Base-by-base conservation (phyloP, 2,888 invertebrate genomes). In the Hemithea aestivaria region DNA sequence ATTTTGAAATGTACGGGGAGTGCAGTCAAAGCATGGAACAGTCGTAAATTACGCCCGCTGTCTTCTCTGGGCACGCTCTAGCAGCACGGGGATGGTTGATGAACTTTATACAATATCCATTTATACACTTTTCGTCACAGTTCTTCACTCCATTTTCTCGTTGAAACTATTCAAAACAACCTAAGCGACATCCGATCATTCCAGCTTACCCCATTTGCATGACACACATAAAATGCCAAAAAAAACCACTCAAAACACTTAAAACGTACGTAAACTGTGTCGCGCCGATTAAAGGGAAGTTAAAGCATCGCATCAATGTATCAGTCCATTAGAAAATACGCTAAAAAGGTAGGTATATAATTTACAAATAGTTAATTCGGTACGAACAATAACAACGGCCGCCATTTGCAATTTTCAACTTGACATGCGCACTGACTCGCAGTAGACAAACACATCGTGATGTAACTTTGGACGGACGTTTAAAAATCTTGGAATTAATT, bases 371-470 rank as follows among this genome's bases (percentile, higher is more conserved):
- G 89, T 89, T 90, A 90, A 89, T 89, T 93, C 93, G 92, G 93
- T 94, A 94, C 94, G 94, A 96, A 96, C 96, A 96, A 96, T 96
- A 96, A 96, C 96, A 97, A 96, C 95, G 93, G 95, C 93, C 96
- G 96, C 96, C 96, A 97, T 97, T 96, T 96, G 95, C 94, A 95
- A 94, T 96, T 92, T 92, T 90, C 90, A 90, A 90, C 90, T 87
- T 91, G 91, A 90, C 91, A 90, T 92, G 92, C 92, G 92, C 92
- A 88, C 76, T 85, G 78, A 70, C 80, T 83, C 75, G 76, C 66
- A 69, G 71, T 72, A 78, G 82, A 83, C 77, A 82, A 82, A 80
- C 74, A 76, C 70, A 73, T 21, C 62, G 65, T 67, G 73, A 73
- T 56, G 55, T 73, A 73, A 62, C 76, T 55, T 83, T 80, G 57